Percentiles rank a stretch among this genome's conserved stretches.
Conservation (phyloP, 2,113 vertebrate species). For the Cricetomys ansorgei region DNA sequence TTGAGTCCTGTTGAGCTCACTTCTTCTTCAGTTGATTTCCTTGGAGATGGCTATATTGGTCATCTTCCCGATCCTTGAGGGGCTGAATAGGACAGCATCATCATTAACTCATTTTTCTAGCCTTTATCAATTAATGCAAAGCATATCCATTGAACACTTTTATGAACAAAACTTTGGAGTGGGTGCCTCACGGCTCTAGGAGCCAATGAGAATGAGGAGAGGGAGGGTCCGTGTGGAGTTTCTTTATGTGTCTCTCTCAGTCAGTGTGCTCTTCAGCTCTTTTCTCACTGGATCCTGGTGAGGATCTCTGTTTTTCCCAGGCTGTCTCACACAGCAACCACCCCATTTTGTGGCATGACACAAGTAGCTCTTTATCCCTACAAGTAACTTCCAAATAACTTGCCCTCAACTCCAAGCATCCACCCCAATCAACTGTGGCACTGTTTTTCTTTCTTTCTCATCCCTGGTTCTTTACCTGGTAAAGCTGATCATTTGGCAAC, state of each 20-base stretch:
- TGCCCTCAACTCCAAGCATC: background rate
- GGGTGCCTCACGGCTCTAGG: background rate
- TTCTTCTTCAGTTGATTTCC: conserved; percentile 74
- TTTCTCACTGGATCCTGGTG: background rate
- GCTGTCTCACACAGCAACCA: background rate
- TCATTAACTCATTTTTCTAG: background rate
- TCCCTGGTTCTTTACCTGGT: conserved; percentile 74
- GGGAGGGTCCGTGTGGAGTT: background rate
- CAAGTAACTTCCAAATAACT: background rate
- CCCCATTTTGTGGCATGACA: background rate
- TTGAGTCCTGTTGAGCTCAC: conserved; percentile 64
- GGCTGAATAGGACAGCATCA: conserved; percentile 79
- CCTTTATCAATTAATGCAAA: conserved; percentile 24
- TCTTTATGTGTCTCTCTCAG: background rate
- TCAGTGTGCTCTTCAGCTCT: background rate
- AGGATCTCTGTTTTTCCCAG: no score
- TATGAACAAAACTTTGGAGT: conserved; percentile 2
- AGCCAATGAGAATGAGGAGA: background rate
- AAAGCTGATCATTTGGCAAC: conserved; percentile 78
- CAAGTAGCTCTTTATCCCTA: background rate
- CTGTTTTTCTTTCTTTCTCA: background rate
- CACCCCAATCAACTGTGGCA: background rate
- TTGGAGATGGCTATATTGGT: conserved; percentile 85
- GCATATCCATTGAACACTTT: conserved; percentile 6
- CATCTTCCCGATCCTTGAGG: conserved; percentile 83